Percentiles rank a stretch among this genome's conserved stretches.
These are phyloP conservation scores for Rhinoderma darwinii DNA, from an alignment of 2,113 vertebrate species.

Conservation along the genomic window DNA sequence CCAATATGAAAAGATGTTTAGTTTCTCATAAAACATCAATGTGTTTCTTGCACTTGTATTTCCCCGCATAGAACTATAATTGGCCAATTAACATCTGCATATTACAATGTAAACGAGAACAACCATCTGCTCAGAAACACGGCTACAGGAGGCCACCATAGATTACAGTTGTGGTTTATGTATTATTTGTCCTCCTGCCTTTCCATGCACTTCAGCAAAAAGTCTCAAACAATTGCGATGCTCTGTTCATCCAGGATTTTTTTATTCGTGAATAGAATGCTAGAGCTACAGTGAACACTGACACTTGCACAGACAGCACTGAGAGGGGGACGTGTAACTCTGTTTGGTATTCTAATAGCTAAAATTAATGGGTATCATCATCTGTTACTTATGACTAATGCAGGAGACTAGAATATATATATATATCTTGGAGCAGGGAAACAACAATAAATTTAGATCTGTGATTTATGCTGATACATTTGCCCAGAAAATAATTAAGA, in stretches of 20 bases:
- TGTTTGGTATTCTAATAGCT: no score
- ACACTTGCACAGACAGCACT: not conserved
- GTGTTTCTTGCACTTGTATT: not conserved
- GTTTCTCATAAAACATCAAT: not conserved
- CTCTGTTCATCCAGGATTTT: not conserved
- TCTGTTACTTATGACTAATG: no score
- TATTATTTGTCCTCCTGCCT: not conserved
- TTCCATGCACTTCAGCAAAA: not conserved
- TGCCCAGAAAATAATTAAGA: no score
- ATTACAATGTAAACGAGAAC: conserved; percentile 9
- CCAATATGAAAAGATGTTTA: not conserved
- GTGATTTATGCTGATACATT: no score
- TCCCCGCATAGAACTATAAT: conserved; percentile 1
- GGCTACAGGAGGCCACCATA: not conserved
- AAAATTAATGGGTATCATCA: no score
- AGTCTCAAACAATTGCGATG: not conserved
- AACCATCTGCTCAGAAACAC: conserved; percentile 1
- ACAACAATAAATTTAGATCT: no score
- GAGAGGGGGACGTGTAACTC: no score
- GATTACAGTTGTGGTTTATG: not conserved
- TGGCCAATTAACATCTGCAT: conserved; percentile 15
- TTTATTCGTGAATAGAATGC: not conserved
- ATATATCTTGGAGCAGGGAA: no score
- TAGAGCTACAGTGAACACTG: not conserved
- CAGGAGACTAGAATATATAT: no score